Evolutionary conservation across 1,140 invertebrate species (phyloP), one percentile per base, ranked within the genome.

Genomic region (Drosophila fuyamai): DNA sequence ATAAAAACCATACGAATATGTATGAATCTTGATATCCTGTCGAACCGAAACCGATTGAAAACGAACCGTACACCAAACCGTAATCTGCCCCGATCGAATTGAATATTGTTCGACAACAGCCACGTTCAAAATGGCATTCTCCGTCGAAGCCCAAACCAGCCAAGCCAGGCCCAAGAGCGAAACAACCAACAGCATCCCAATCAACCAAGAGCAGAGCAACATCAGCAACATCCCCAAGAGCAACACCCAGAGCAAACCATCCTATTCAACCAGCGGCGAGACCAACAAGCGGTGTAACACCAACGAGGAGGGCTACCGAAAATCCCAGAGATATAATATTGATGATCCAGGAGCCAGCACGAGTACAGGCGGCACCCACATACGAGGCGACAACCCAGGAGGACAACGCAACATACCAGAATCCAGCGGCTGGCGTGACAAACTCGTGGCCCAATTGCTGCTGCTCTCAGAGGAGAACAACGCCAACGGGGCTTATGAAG

Each of bases 101-200:
- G 40, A 56, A 44, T 14, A 13, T 44, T 44, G 43, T 44, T 9
- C 2, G 43, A 47, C 12, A 8, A 50, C 51, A 91, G 90, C 90
- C 90, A 47, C 83, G 90, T 90, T 92, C 90, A 92, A 92, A 92
- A 92, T 92, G 90, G 90, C 90, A 90, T 90, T 92, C 86, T 89
- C 55, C 58, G 74, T 72, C 81, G 90, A 82, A 82, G 29, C 63
- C 90, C 71, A 85, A 70, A 57, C 81, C 70, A 86, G 90, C 90
- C 90, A 88, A 76, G 70, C 72, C 71, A 63, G 90, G 90, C 81
- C 86, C 78, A 79, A 88, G 56, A 90, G 78, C 83, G 80, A 78
- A 77, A 77, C 81, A 46, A 81, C 65, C 65, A 65, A 58, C 65
- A 78, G 57, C 79, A 77, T 44, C 68, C 60, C 77, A 76, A 38